These are phyloP conservation scores for Planococcus citri DNA, from an alignment of 1,140 invertebrate genomes.

Conservation along the genomic window DNA sequence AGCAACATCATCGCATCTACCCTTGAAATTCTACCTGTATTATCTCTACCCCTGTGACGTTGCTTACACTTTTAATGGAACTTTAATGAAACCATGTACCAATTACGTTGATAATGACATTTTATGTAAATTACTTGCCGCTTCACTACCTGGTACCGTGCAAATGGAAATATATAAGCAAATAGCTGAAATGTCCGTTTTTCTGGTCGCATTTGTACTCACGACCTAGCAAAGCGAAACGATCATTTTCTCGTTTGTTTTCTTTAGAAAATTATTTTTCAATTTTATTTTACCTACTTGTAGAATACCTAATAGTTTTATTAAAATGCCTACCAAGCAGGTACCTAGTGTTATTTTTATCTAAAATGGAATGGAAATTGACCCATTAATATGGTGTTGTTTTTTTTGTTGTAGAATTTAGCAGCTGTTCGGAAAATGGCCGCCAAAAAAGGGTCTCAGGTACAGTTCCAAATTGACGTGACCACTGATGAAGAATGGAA, in stretches of 20 bases:
- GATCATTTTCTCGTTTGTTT: neutral
- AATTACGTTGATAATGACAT: neutral
- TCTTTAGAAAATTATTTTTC: neutral
- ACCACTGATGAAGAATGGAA: conserved; percentile 76
- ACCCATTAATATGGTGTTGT: too few relatives aligned
- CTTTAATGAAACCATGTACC: neutral
- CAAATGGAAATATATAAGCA: too few relatives aligned
- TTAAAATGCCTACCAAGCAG: neutral
- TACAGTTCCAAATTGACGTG: conserved; percentile 66
- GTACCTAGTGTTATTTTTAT: neutral
- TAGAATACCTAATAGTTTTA: too few relatives aligned
- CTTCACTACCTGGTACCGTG: neutral
- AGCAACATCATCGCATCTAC: too few relatives aligned
- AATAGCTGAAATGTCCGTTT: too few relatives aligned
- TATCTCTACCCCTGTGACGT: too few relatives aligned
- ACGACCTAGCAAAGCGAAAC: too few relatives aligned
- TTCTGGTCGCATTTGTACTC: too few relatives aligned
- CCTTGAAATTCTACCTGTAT: too few relatives aligned
- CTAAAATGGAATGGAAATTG: too few relatives aligned
- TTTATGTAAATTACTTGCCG: neutral
- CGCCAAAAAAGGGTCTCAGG: conserved; percentile 57
- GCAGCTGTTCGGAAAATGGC: conserved; percentile 30
- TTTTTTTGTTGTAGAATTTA: neutral
- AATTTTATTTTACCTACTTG: too few relatives aligned
- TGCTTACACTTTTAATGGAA: neutral